phyloP scores from a whole-genome alignment of 1,140 invertebrate genomes.

The Formica exsecta region DNA sequence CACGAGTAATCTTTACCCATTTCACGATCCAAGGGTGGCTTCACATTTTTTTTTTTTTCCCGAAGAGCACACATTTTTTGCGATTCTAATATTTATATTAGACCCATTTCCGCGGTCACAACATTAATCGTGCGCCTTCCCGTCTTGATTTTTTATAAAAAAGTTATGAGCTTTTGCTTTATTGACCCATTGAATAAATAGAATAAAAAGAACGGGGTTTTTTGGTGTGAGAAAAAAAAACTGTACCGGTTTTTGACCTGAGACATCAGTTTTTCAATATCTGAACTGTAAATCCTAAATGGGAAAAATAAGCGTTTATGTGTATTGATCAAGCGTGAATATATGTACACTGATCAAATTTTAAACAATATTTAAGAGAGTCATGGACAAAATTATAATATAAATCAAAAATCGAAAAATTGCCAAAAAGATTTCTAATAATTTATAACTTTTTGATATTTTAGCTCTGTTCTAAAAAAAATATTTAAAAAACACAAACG shows the following conservation, averaged over 20 bases:
- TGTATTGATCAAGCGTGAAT: no score
- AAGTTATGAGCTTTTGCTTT: neutral
- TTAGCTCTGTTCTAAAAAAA: neutral
- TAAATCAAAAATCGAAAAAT: neutral
- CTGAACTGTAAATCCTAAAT: neutral
- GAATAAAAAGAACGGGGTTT: neutral
- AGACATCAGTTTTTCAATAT: neutral
- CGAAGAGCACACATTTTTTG: neutral
- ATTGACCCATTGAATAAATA: conserved; percentile 3
- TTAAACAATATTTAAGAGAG: neutral
- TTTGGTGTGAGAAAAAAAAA: neutral
- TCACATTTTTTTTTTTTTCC: neutral
- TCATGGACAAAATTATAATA: neutral
- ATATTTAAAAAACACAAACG: neutral
- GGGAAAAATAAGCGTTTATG: neutral
- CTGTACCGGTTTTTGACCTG: neutral
- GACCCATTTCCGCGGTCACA: neutral
- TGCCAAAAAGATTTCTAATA: neutral
- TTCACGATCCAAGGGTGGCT: conserved; percentile 19
- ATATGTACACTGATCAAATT: no score
- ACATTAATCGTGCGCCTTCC: neutral
- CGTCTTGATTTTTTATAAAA: neutral
- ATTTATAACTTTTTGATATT: neutral
- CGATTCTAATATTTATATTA: conserved; percentile 13
- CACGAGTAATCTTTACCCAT: neutral